Evolutionary conservation across 2,797 vertebrate genomes (phyloP).

Genomic region (Sebastes trivittatus): DNA sequence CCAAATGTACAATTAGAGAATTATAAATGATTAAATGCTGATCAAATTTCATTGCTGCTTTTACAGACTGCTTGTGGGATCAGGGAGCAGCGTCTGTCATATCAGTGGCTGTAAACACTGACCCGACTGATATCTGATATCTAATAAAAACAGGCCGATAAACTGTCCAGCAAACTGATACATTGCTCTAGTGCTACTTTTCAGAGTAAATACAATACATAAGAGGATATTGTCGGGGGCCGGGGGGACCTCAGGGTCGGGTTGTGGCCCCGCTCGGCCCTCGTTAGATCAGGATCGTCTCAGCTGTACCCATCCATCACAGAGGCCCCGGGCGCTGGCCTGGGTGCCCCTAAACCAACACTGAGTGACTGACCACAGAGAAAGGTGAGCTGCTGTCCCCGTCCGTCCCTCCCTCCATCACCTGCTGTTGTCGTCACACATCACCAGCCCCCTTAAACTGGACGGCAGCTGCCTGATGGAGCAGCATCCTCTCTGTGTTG

Average conservation of each 20-base stretch:
- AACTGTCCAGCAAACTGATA: conserved; percentile 3
- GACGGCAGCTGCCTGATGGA: conserved; percentile 49
- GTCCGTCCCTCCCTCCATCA: conserved; percentile 46
- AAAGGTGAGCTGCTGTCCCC: conserved; percentile 45
- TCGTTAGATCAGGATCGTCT: conserved; percentile 37
- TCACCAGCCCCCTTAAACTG: conserved; percentile 29
- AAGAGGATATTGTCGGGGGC: conserved; percentile 3
- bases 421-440: conserved; percentile 62
- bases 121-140: background rate
- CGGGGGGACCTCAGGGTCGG: conserved; percentile 23
- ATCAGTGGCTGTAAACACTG: background rate
- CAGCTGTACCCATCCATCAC: conserved; percentile 67
- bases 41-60: background rate
- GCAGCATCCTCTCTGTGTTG: background rate
- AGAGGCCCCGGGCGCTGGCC: conserved; percentile 14
- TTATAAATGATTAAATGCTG: background rate
- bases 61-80: background rate
- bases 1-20: no score
- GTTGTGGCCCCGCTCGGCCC: background rate
- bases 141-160: background rate
- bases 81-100: background rate
- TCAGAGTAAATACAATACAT: background rate
- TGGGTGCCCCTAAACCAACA: conserved; percentile 48
- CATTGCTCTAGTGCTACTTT: conserved; percentile 5
- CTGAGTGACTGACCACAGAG: conserved; percentile 2